Base-by-base conservation (phyloP, 2,888 invertebrate species). In the Ametastegia equiseti region DNA sequence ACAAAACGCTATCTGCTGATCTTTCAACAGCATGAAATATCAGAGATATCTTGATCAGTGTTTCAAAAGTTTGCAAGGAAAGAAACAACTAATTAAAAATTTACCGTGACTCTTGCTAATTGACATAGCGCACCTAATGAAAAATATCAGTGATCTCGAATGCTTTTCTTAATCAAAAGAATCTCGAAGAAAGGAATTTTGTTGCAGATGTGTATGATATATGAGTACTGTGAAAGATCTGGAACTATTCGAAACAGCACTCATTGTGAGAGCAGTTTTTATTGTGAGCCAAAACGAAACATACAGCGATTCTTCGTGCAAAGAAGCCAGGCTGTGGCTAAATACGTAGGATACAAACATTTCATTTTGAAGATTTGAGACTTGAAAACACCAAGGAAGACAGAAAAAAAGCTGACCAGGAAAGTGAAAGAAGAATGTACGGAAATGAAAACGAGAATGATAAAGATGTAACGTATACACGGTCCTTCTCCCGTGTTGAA, bases 81-180 rank as follows among this genome's bases (percentile, higher is more conserved):
- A 4, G 23, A 4, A 9, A 27, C 27, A 30, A n/a, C n/a, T n/a
- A n/a, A n/a, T n/a, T 27, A 5, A 27, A 63, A 4, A 63, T 27
- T 7, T 67, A 3, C 67, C 33, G 3, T 67, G 67, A 36, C 36
- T 67, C 33, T 67, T 67, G 30, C 45, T 47, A 7, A 71, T 45
- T 45, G 71, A 71, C n/a, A 71, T 71, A 71, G 71, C 71, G 4
- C 71, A 71, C 27, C 27, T 71, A n/a, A 71, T 71, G 1, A 71
- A 71, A 45, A 71, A 71, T 71, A 45, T 71, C 5, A 71, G 71
- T 23, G 45, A n/a, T 36, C 7, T 36, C 42, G 39, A 71, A 27
- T 71, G 71, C 15, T 33, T 71, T n/a, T 71, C 71, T 33, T 11
- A 23, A 19, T 4, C 36, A 42, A 71, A 71, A 45, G 71, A 71